Conservation (phyloP, 2,113 vertebrate species). For the Corydoras maculifer region DNA sequence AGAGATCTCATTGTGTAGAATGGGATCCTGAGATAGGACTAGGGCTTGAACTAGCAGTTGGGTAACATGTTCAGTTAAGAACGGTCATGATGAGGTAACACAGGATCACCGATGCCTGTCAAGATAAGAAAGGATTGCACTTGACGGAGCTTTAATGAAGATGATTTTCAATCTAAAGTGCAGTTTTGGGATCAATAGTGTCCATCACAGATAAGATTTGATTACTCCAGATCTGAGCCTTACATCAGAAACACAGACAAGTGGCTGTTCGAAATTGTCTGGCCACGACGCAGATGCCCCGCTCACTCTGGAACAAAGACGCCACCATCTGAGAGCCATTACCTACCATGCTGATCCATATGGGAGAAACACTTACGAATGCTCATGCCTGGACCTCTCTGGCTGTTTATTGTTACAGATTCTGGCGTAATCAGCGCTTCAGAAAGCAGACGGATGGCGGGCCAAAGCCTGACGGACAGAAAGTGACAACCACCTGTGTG, state of each 20-base stretch:
- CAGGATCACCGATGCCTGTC: too few species aligned
- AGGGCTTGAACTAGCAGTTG: too few species aligned
- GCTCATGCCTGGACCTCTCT: slow-evolving; percentile 16
- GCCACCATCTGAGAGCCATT: slow-evolving; percentile 46
- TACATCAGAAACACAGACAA: not conserved
- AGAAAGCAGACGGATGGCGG: slow-evolving; percentile 32
- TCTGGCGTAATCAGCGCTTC: slow-evolving; percentile 41
- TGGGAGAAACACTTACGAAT: slow-evolving; percentile 40
- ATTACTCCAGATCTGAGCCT: too few species aligned
- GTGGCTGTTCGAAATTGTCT: slow-evolving; percentile 17
- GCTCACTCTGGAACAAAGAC: slow-evolving; percentile 11
- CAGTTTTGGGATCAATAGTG: too few species aligned
- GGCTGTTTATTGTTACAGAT: slow-evolving; percentile 46
- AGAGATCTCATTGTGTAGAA: too few species aligned
- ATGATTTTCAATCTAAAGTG: too few species aligned
- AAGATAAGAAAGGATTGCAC: too few species aligned
- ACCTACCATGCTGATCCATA: slow-evolving; percentile 38
- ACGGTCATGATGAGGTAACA: too few species aligned
- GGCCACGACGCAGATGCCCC: slow-evolving; percentile 1
- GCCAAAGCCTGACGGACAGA: slow-evolving; percentile 28
- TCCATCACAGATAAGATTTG: too few species aligned
- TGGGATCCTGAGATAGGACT: too few species aligned
- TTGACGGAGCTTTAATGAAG: too few species aligned
- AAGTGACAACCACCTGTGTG: slow-evolving; percentile 34
- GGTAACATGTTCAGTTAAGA: too few species aligned